Evolutionary conservation across 2,797 vertebrate species (phyloP).

Genomic region (Carduelis carduelis): DNA sequence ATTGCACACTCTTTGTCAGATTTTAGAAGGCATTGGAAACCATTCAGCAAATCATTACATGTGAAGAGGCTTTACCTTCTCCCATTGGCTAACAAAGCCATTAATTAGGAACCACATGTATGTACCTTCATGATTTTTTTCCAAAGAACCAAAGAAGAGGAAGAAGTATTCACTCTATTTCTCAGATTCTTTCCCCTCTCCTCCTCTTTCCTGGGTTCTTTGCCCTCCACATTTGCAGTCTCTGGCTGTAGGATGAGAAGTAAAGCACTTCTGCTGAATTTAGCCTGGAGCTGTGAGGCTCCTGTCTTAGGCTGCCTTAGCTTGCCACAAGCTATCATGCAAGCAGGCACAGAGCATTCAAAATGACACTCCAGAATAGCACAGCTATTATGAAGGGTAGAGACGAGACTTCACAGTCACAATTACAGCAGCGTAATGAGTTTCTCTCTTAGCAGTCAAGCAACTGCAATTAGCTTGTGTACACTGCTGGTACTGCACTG

Average conservation of each 20-base stretch:
- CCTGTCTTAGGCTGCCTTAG: background rate
- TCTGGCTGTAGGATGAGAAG: background rate
- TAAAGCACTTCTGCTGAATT: background rate
- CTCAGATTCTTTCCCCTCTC: background rate
- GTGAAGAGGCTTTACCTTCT: background rate
- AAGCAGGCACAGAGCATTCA: background rate
- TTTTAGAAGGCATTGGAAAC: background rate
- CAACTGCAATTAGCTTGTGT: background rate
- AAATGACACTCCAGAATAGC: background rate
- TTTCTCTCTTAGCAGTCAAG: background rate
- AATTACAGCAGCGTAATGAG: background rate
- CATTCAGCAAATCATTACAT: background rate
- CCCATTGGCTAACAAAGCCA: background rate
- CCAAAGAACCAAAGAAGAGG: background rate
- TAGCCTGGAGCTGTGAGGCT: background rate
- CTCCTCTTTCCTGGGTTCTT: background rate
- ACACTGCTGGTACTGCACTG: background rate
- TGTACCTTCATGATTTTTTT: background rate
- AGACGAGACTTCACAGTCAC: background rate
- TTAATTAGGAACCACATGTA: background rate
- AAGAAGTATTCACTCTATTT: background rate
- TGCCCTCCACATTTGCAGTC: background rate
- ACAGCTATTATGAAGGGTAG: background rate
- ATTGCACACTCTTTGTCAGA: accelerated
- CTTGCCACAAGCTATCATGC: background rate